These are phyloP conservation scores for Drosophila sordidula DNA, from an alignment of 2,888 invertebrate species.

Conservation along the genomic window DNA sequence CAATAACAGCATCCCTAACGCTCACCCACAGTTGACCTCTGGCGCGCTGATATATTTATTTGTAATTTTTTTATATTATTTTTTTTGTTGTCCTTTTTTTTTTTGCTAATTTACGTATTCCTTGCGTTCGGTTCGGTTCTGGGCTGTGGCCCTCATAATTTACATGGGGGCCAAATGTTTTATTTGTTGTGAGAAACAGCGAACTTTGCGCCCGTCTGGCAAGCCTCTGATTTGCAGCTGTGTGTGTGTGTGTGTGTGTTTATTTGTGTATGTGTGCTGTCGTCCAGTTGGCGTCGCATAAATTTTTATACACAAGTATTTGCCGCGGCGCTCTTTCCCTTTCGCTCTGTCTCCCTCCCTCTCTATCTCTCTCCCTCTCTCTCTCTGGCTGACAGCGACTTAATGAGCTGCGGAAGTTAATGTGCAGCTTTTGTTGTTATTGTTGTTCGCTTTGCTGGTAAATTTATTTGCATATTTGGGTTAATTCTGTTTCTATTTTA, in stretches of 20 bases:
- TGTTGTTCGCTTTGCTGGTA: constrained; percentile 51
- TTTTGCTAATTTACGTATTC: constrained; percentile 61
- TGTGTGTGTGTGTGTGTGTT: constrained; percentile 20
- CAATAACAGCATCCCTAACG: not conserved
- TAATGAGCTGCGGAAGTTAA: constrained; percentile 82
- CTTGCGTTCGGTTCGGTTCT: constrained; percentile 26
- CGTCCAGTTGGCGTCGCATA: constrained; percentile 81
- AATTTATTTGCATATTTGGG: constrained; percentile 80
- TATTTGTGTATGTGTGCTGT: constrained; percentile 35
- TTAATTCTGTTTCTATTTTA: constrained; percentile 66
- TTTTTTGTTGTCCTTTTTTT: not conserved
- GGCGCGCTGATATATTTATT: constrained; percentile 52
- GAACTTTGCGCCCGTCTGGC: constrained; percentile 41
- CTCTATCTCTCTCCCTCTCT: not conserved
- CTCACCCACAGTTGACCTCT: constrained; percentile 46
- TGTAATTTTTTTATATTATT: constrained; percentile 7
- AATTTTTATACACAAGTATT: constrained; percentile 69
- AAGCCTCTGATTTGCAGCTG: constrained; percentile 23
- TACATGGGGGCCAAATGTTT: constrained; percentile 65
- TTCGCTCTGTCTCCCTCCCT: not conserved
- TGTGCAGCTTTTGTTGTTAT: constrained; percentile 66
- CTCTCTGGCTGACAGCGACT: constrained; percentile 67
- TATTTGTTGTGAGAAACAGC: constrained; percentile 52
- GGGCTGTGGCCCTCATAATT: constrained; percentile 61
- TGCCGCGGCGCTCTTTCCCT: constrained; percentile 39